A percentile compares a stretch with the other conserved stretches of the same genome.
These are phyloP conservation scores for Aleiodes leptofemur DNA, from an alignment of 2,888 invertebrate species.

Conservation along the genomic window DNA sequence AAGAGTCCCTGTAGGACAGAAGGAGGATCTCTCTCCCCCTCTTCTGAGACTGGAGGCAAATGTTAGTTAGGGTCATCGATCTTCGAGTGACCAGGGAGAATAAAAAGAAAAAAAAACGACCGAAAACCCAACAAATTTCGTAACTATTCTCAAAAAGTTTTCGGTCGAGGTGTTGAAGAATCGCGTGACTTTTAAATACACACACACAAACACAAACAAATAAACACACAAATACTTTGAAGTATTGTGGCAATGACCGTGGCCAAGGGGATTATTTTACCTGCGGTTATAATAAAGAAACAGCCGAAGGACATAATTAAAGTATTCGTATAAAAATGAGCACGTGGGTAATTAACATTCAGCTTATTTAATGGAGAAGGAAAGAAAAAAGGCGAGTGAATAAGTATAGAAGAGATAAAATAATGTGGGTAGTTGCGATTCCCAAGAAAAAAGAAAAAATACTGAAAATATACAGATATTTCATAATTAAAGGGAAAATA, in stretches of 20 bases:
- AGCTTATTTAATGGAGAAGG: constrained; percentile 19
- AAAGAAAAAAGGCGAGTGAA: constrained; percentile 19
- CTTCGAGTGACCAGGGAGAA: constrained; percentile 19
- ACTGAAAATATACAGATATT: constrained; percentile 34
- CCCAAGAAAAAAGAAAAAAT: constrained; percentile 35
- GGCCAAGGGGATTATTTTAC: constrained; percentile 8
- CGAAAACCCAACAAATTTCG: background rate
- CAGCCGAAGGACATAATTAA: constrained; percentile 65
- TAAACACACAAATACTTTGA: background rate
- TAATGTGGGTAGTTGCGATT: constrained; percentile 29
- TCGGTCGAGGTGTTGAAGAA: constrained; percentile 30
- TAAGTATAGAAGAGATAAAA: constrained; percentile 24
- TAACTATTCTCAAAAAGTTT: constrained; percentile 8
- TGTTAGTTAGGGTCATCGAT: constrained; percentile 33
- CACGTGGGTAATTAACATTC: constrained; percentile 58
- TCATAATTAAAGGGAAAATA: constrained; percentile 37
- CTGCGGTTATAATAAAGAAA: constrained; percentile 9
- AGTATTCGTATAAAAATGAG: constrained; percentile 65
- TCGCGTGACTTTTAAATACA: constrained; percentile 1
- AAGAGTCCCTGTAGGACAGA: constrained; percentile 42
- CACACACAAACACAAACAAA: no score
- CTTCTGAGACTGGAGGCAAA: background rate
- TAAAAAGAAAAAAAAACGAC: background rate
- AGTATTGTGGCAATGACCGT: constrained; percentile 48
- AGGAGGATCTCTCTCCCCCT: constrained; percentile 2